A percentile compares a stretch with the other conserved stretches of the same genome.
Evolutionary conservation across 2,888 invertebrate genomes (phyloP).

Genomic region (Xestobium rufovillosum): DNA sequence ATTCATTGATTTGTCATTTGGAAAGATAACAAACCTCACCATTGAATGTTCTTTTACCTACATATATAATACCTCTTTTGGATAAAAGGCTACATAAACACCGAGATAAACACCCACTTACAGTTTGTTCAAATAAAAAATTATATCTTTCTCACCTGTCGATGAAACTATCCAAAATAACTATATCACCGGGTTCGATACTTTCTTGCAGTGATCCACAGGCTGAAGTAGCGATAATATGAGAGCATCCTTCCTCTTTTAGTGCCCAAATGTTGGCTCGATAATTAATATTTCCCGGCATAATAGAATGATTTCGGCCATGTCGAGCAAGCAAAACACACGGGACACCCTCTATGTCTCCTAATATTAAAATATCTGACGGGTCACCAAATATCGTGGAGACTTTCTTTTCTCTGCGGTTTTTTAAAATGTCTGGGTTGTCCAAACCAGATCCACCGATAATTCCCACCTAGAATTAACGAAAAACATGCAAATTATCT

Average conservation of each 20-base stretch:
- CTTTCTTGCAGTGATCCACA: constrained; percentile 86
- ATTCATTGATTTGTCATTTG: no score
- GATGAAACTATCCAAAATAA: constrained; percentile 81
- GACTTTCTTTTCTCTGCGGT: constrained; percentile 55
- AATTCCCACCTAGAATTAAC: constrained; percentile 88
- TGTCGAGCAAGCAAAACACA: constrained; percentile 71
- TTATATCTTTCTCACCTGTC: constrained; percentile 64
- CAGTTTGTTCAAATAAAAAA: no score
- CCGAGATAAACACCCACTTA: no score
- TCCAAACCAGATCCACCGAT: constrained; percentile 97
- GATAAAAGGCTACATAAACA: no score
- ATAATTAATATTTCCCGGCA: constrained; percentile 88
- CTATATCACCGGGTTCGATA: constrained; percentile 81
- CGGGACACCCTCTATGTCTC: constrained; percentile 68
- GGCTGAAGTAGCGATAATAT: constrained; percentile 88
- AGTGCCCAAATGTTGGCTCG: constrained; percentile 96
- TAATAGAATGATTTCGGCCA: constrained; percentile 61
- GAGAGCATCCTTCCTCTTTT: constrained; percentile 78
- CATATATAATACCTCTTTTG: no score
- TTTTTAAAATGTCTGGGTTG: constrained; percentile 73
- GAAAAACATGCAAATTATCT: no score
- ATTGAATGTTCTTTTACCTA: no score
- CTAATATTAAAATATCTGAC: constrained; percentile 64
- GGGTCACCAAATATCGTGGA: constrained; percentile 74
- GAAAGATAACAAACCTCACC: no score